Percentiles rank a stretch among this genome's conserved stretches.
Conservation (phyloP, 2,113 vertebrate genomes). For the Centropus bengalensis region DNA sequence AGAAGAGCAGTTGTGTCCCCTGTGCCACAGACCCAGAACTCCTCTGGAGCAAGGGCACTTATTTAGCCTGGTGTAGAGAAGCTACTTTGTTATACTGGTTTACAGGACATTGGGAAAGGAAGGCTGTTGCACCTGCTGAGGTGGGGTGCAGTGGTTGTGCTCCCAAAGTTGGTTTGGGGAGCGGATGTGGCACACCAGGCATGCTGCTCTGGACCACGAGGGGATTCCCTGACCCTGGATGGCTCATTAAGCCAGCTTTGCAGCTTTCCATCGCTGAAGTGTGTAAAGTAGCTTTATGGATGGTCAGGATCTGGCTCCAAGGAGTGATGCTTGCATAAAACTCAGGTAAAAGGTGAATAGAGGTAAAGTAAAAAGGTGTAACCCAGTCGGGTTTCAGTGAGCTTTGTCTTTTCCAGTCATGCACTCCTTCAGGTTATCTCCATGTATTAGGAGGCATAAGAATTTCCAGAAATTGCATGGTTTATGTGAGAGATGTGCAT, state of each 20-base stretch:
- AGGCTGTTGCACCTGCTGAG: neutral
- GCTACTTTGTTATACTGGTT: neutral
- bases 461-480: neutral
- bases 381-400: fast-evolving
- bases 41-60: neutral
- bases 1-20: neutral
- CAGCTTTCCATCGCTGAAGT: neutral
- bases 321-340: neutral
- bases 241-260: slow-evolving; percentile 40
- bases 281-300: slow-evolving; percentile 23
- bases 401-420: neutral
- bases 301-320: neutral
- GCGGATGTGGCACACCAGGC: neutral
- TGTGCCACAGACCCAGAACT: fast-evolving
- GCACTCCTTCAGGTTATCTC: neutral
- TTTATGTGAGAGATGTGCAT: slow-evolving; percentile 3
- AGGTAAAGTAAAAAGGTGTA: neutral
- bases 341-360: neutral
- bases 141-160: neutral
- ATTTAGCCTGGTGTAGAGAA: neutral
- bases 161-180: neutral
- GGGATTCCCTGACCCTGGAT: slow-evolving; percentile 44
- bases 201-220: neutral
- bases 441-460: neutral
- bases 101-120: fast-evolving